Base-by-base conservation (phyloP, 2,888 invertebrate species). In the Epistrophe eligans region DNA sequence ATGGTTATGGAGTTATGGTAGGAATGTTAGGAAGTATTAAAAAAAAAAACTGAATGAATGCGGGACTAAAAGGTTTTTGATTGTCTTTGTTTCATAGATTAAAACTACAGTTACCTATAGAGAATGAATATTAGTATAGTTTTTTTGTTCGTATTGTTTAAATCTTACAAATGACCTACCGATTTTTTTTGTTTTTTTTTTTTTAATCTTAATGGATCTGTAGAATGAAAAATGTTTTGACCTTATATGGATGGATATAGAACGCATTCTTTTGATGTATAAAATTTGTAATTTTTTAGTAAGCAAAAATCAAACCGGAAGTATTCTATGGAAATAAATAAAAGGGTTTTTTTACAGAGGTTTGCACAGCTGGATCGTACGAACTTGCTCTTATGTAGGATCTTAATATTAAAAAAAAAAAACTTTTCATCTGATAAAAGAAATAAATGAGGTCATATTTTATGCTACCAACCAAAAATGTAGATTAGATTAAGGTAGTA, bases 51-150 rank as follows among this genome's bases (percentile, higher is more conserved):
- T n/a, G 24, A 32, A 48, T 48, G 35, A 62, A 73, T 38, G 57
- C 70, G 24, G 58, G 64, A 43, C 64, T 84, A 60, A 80, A 84
- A 84, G 76, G 80, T 84, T 84, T 84, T 80, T 76, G 80, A 84
- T 84, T 84, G 76, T 71, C 70, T 84, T 70, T 55, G 17, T 40
- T 84, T 71, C 43, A 71, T 71, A 58, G 28, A 79, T 80, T 43
- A 72, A 58, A 43, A 57, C 45, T 15, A 48, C 66, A 50, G 58
- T 9, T 40, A 13, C 28, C 6, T 32, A 60, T 40, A 43, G 60
- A 70, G 74, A 52, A 77, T 64, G 35, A 19, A 74, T 77, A 70
- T 70, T 71, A 70, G 62, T 58, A 45, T n/a, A n/a, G n/a, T 62
- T 67, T 76, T 67, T 50, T 8, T 55, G 17, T 76, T 9, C 50